A percentile compares a stretch with the other conserved stretches of the same genome.
Conservation (phyloP, 2,888 invertebrate genomes). For the Plagodis dolabraria region DNA sequence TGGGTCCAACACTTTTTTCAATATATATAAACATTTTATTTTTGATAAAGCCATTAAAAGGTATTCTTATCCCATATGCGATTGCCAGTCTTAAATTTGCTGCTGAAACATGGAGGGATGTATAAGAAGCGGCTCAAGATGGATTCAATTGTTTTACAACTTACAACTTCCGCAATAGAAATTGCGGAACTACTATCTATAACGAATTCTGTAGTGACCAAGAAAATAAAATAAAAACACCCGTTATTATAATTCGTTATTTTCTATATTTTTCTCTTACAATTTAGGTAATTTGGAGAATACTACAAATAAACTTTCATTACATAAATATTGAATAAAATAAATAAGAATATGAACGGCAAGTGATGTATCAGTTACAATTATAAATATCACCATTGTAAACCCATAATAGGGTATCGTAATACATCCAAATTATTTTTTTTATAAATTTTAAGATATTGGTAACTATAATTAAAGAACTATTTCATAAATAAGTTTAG, state of each 20-base stretch:
- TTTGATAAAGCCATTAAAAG: too few relatives aligned
- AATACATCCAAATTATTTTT: slow-evolving; percentile 45
- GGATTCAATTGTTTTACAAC: too few relatives aligned
- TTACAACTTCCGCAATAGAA: too few relatives aligned
- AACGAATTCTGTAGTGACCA: too few relatives aligned
- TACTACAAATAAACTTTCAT: slow-evolving; percentile 51
- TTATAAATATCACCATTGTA: slow-evolving; percentile 42
- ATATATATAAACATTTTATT: too few relatives aligned
- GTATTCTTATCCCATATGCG: too few relatives aligned
- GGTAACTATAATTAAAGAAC: slow-evolving; percentile 78
- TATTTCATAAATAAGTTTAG: slow-evolving; percentile 79
- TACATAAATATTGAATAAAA: slow-evolving; percentile 57
- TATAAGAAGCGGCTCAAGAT: too few relatives aligned
- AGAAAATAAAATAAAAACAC: slow-evolving; percentile 46
- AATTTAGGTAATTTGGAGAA: slow-evolving; percentile 71
- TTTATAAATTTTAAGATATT: slow-evolving; percentile 65
- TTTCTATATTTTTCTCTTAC: slow-evolving; percentile 77
- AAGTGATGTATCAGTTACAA: slow-evolving; percentile 59
- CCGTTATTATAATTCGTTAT: slow-evolving; percentile 56
- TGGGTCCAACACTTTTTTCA: too few relatives aligned
- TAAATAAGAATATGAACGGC: slow-evolving; percentile 76
- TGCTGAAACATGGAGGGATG: too few relatives aligned
- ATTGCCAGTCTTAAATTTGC: too few relatives aligned
- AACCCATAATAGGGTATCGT: slow-evolving; percentile 36
- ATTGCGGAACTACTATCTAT: too few relatives aligned